Base-by-base conservation (phyloP, 2,888 invertebrate genomes). In the Hypsopygia costalis region DNA sequence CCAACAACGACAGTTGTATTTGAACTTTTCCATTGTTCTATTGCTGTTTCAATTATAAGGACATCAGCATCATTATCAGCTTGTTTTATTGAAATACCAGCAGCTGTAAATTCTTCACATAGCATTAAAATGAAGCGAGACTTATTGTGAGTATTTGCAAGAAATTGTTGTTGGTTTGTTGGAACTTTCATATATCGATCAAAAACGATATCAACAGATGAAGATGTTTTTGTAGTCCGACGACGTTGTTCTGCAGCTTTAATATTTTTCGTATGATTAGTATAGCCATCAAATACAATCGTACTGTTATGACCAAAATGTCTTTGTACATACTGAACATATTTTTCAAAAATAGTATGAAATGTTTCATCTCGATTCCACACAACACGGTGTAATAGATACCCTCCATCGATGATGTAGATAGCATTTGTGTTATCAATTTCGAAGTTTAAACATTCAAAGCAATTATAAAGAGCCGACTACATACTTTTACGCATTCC, bases 211-310 rank as follows among this genome's bases (percentile, higher is more conserved):
- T 65, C 57, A 43, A 51, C 44, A 47, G 50, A 47, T 47, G 55
- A 57, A 41, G 58, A 58, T 53, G 60, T 55, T 54, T 40, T 36
- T 54, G 11, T 21, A 49, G 44, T 38, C 43, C 49, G 48, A 46
- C 49, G 48, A 37, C 49, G 52, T 47, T 63, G 58, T 49, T 60
- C 49, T 16, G 16, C 16, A 16, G 16, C 16, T 16, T 16, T 16
- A 16, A 16, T 16, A 16, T 16, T 16, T 4, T 54, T 64, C 30
- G 41, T 55, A 10, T 21, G 45, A 48, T 64, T 55, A 58, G 22
- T 29, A 52, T 64, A 63, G 37, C 58, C 59, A 45, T 62, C 58
- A 49, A 62, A 62, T 51, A 61, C 55, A 21, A 62, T 46, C 41
- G 47, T 47, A 40, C 48, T 42, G 40, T 28, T 36, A 33, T 22